phyloP scores from a whole-genome alignment of 2,888 invertebrate genomes.

The Sminthurinus aureus region DNA sequence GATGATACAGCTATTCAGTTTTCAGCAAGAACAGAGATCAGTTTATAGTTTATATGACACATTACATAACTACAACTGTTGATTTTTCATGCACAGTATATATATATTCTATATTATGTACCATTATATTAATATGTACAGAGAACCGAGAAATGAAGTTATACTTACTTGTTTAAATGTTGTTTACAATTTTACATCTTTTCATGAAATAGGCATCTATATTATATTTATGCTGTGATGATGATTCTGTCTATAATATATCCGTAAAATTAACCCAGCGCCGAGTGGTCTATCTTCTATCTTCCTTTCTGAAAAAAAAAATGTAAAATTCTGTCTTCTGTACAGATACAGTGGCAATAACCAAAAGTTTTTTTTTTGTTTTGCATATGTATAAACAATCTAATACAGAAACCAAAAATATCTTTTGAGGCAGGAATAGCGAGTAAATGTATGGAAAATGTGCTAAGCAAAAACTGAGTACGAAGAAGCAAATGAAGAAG shows the following conservation, averaged over 20 bases:
- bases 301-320: background rate
- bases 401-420: constrained; percentile 37
- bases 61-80: too few species aligned
- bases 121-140: too few species aligned
- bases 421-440: constrained; percentile 44
- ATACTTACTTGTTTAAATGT: background rate
- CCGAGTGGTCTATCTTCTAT: background rate
- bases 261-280: background rate
- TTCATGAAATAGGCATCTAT: background rate
- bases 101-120: too few species aligned
- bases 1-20: too few species aligned
- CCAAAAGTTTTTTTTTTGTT: background rate
- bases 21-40: too few species aligned
- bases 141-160: too few species aligned
- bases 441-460: constrained; percentile 41
- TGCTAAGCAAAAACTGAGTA: background rate
- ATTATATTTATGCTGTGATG: too few species aligned
- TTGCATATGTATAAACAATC: constrained; percentile 37
- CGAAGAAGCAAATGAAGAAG: background rate
- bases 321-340: too few species aligned
- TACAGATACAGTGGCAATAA: background rate
- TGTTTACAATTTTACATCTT: background rate
- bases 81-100: too few species aligned
- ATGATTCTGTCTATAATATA: too few species aligned
- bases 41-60: too few species aligned